A percentile compares a stretch with the other conserved stretches of the same genome.
phyloP scores from a whole-genome alignment of 2,797 vertebrate genomes.

The Psittacula derbiana region DNA sequence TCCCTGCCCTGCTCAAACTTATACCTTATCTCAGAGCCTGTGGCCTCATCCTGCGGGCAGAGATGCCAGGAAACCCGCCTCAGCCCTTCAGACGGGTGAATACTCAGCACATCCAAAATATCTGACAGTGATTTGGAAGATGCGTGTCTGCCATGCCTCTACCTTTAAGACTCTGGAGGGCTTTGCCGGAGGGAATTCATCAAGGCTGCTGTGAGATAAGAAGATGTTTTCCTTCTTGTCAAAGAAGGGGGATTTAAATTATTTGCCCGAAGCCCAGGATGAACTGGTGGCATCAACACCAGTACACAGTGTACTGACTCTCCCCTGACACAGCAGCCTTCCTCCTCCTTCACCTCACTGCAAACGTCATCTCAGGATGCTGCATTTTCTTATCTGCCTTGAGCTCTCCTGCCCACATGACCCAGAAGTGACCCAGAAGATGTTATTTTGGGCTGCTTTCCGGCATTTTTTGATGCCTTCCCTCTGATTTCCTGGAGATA shows the following conservation, averaged over 20 bases:
- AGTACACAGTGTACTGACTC: neutral
- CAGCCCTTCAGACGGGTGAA: neutral
- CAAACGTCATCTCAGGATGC: neutral
- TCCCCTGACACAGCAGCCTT: neutral
- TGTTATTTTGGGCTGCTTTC: neutral
- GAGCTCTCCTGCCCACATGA: neutral
- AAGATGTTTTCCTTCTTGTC: neutral
- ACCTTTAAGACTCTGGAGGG: neutral
- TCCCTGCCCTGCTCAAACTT: neutral
- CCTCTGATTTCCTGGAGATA: neutral
- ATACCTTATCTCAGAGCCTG: neutral
- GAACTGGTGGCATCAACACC: neutral
- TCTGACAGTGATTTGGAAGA: neutral
- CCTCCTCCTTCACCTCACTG: neutral
- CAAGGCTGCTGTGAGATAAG: neutral
- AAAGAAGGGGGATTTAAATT: neutral
- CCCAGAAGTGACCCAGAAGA: neutral
- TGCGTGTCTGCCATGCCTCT: neutral
- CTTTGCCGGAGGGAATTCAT: neutral
- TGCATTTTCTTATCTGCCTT: neutral
- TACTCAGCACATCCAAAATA: accelerated
- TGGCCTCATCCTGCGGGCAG: accelerated
- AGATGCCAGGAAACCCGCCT: accelerated
- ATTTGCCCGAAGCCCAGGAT: neutral
- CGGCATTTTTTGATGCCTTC: neutral